These are phyloP conservation scores for Pteromalus puparum DNA, from an alignment of 1,140 invertebrate genomes.

Conservation along the genomic window DNA sequence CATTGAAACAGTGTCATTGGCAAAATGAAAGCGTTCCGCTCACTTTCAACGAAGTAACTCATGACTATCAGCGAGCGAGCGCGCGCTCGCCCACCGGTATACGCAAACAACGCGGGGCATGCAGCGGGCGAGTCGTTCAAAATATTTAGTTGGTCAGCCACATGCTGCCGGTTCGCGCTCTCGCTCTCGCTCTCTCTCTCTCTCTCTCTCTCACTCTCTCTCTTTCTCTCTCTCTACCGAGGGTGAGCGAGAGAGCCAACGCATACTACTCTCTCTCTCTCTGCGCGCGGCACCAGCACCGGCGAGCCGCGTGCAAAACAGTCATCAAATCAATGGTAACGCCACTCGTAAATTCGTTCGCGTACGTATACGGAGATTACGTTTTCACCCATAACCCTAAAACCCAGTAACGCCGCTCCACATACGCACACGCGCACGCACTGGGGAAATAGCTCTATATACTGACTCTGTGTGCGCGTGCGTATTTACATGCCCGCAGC, in stretches of 20 bases:
- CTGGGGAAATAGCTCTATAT: background rate
- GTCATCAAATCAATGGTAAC: conserved; percentile 62
- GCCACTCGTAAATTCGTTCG: conserved; percentile 63
- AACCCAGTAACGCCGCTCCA: conserved; percentile 53
- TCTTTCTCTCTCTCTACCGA: background rate
- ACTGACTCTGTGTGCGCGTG: conserved; percentile 13
- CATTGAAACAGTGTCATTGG: conserved; percentile 52
- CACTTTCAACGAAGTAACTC: conserved; percentile 53
- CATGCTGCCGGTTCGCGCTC: conserved; percentile 13
- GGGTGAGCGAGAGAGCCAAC: background rate
- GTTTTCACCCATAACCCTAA: conserved; percentile 62
- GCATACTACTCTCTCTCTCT: background rate
- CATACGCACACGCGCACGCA: background rate
- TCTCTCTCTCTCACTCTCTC: no score
- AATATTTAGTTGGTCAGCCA: conserved; percentile 54
- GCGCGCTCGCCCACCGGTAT: background rate
- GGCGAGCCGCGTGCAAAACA: conserved; percentile 52
- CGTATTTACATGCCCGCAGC: conserved; percentile 42
- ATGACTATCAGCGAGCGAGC: conserved; percentile 45
- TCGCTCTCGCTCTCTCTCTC: background rate
- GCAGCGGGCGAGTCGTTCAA: conserved; percentile 36
- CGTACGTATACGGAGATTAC: conserved; percentile 59
- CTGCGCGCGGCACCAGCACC: background rate
- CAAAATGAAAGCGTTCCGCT: conserved; percentile 52
- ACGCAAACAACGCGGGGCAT: background rate